phyloP scores from a whole-genome alignment of 2,797 vertebrate genomes.

The Aulostomus chinensis region DNA sequence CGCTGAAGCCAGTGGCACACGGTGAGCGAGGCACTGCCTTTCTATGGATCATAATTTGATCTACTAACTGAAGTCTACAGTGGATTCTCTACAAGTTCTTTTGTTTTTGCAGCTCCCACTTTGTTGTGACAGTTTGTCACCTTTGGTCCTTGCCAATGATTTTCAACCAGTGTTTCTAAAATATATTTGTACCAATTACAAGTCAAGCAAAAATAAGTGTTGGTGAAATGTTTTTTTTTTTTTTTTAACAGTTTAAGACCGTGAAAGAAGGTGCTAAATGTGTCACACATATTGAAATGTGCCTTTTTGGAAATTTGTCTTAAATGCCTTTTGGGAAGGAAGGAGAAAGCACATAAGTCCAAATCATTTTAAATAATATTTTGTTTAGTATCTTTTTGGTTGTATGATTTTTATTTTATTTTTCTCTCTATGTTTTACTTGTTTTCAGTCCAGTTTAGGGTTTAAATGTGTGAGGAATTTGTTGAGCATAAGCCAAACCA shows the following conservation, averaged over 20 bases:
- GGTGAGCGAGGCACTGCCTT: constrained; percentile 2
- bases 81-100: not conserved
- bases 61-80: constrained; percentile 15
- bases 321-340: constrained; percentile 29
- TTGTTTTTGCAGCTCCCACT: constrained; percentile 15
- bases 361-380: constrained; percentile 52
- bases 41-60: constrained; percentile 39
- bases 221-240: constrained; percentile 38
- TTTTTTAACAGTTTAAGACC: constrained; percentile 39
- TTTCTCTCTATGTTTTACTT: constrained; percentile 37
- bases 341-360: constrained; percentile 25
- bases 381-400: constrained; percentile 33
- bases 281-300: constrained; percentile 33
- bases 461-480: constrained; percentile 53
- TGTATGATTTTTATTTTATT: constrained; percentile 50
- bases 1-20: constrained; percentile 8
- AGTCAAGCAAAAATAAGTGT: constrained; percentile 22
- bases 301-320: constrained; percentile 39
- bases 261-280: constrained; percentile 27
- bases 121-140: constrained; percentile 8
- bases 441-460: constrained; percentile 24
- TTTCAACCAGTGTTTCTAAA: constrained; percentile 22
- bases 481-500: constrained; percentile 34
- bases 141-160: constrained; percentile 7
- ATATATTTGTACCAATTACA: constrained; percentile 26